phyloP scores from a whole-genome alignment of 2,888 invertebrate genomes.

The Gibbula magus region DNA sequence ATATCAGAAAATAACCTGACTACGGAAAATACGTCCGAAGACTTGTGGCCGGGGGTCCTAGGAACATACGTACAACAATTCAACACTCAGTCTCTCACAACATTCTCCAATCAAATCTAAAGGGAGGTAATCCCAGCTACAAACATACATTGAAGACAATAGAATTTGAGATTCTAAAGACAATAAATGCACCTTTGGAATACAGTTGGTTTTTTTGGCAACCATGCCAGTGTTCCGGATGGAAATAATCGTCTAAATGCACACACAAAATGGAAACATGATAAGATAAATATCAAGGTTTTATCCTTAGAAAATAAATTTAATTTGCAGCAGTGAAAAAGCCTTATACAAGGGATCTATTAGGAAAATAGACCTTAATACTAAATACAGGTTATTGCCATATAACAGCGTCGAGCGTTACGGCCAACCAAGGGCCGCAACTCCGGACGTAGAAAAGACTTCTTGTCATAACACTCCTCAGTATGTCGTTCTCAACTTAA shows the following conservation, averaged over 20 bases:
- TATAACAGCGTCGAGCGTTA: neutral
- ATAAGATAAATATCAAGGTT: neutral
- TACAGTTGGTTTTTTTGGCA: slow-evolving; percentile 22
- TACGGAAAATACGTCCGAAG: neutral
- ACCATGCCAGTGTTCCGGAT: slow-evolving; percentile 2
- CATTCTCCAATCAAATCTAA: slow-evolving; percentile 19
- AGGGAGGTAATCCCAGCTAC: slow-evolving; percentile 11
- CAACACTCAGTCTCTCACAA: slow-evolving; percentile 7
- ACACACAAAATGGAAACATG: slow-evolving; percentile 20
- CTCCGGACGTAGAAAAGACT: slow-evolving; percentile 6
- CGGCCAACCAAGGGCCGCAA: neutral
- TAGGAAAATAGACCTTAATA: slow-evolving; percentile 23
- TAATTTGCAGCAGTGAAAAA: slow-evolving; percentile 20
- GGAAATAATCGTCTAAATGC: slow-evolving; percentile 21
- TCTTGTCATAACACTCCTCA: neutral
- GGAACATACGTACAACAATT: slow-evolving; percentile 6
- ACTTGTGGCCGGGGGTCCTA: neutral
- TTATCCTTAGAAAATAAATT: neutral
- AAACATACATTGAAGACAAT: slow-evolving; percentile 12
- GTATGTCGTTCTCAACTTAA: neutral
- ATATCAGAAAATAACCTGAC: slow-evolving; percentile 4
- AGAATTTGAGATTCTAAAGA: slow-evolving; percentile 13
- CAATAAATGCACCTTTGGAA: slow-evolving; percentile 12
- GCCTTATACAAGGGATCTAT: slow-evolving; percentile 17
- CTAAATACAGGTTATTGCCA: slow-evolving; percentile 23